Percentiles rank a stretch among this genome's conserved stretches.
These are phyloP conservation scores for Aselliscus stoliczkanus DNA, from an alignment of 2,797 vertebrate genomes.

Conservation along the genomic window DNA sequence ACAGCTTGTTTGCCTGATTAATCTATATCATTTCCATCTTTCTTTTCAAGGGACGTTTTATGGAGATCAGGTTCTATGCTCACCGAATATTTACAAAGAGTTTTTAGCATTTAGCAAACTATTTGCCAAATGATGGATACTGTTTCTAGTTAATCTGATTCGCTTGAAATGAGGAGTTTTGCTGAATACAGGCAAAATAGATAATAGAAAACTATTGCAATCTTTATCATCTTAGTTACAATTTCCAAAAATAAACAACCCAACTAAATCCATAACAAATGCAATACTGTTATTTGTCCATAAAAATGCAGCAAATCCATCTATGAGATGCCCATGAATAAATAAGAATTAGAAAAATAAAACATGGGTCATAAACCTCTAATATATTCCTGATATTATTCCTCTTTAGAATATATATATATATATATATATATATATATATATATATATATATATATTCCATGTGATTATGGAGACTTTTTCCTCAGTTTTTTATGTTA, in stretches of 20 bases:
- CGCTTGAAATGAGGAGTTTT: background rate
- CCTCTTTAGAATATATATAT: background rate
- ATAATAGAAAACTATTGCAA: background rate
- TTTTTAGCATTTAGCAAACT: slow-evolving; percentile 36
- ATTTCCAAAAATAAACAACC: background rate
- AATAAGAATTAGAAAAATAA: background rate
- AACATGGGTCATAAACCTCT: background rate
- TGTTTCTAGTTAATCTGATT: slow-evolving; percentile 50
- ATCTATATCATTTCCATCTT: slow-evolving; percentile 40
- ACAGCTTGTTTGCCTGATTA: slow-evolving; percentile 46
- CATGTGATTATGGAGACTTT: background rate
- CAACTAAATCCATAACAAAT: background rate
- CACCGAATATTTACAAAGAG: slow-evolving; percentile 24
- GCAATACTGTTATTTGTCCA: background rate
- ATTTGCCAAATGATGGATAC: slow-evolving; percentile 38
- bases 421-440: no score
- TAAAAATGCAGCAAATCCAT: background rate
- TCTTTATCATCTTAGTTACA: background rate
- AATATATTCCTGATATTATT: background rate
- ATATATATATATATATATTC: background rate
- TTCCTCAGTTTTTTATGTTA: background rate
- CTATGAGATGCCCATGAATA: background rate
- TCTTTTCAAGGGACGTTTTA: slow-evolving; percentile 51
- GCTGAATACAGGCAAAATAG: background rate
- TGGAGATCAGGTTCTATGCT: slow-evolving; percentile 32